Evolutionary conservation across 1,140 invertebrate species (phyloP).

Genomic region (Rhopalosiphum padi): DNA sequence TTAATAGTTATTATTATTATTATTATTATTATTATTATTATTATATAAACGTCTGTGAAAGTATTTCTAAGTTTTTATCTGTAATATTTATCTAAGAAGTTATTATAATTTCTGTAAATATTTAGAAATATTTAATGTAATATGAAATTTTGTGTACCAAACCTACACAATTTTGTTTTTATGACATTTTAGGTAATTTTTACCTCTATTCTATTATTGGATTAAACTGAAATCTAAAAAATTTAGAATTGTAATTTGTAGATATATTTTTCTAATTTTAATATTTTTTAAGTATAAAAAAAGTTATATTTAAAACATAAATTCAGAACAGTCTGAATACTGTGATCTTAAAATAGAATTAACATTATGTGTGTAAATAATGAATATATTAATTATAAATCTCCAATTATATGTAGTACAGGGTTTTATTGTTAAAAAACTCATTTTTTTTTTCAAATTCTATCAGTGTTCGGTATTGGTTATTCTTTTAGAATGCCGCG

Average conservation of each 20-base stretch:
- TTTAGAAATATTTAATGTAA: not conserved
- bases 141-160: not conserved
- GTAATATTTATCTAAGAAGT: not conserved
- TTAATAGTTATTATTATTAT: slow-evolving; percentile 65
- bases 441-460: slow-evolving; percentile 42
- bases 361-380: slow-evolving; percentile 45
- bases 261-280: slow-evolving; percentile 49
- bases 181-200: not conserved
- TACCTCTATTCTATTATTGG: slow-evolving; percentile 23
- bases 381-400: slow-evolving; percentile 13
- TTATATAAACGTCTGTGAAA: slow-evolving; percentile 50
- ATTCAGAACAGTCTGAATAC: slow-evolving; percentile 56
- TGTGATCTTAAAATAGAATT: slow-evolving; percentile 56
- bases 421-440: slow-evolving; percentile 56
- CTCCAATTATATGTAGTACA: slow-evolving; percentile 42
- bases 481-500: slow-evolving; percentile 8
- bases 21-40: slow-evolving; percentile 28
- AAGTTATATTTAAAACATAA: slow-evolving; percentile 45
- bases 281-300: slow-evolving; percentile 30
- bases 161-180: slow-evolving; percentile 13
- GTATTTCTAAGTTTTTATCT: slow-evolving; percentile 41
- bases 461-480: slow-evolving; percentile 33
- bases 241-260: slow-evolving; percentile 40
- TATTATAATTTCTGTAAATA: slow-evolving; percentile 39
- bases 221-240: slow-evolving; percentile 17